Evolutionary conservation across 2,113 vertebrate genomes (phyloP).

Genomic region (Cyanoliseus patagonus): DNA sequence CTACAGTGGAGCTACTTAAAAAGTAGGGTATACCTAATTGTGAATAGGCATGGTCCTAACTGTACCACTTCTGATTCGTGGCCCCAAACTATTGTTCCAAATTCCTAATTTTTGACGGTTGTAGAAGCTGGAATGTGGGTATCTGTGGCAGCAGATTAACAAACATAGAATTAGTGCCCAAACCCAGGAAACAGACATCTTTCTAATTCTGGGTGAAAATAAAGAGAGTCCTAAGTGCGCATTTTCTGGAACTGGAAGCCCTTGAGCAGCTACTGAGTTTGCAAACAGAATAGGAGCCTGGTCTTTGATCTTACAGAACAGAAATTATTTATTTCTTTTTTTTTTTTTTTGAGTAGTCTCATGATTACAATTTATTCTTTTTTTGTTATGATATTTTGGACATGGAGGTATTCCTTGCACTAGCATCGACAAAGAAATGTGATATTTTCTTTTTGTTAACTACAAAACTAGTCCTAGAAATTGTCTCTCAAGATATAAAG

Average conservation of each 20-base stretch:
- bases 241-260: background rate
- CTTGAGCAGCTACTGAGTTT: background rate
- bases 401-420: background rate
- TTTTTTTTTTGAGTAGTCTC: background rate
- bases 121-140: background rate
- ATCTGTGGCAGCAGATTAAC: background rate
- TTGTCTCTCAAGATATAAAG: background rate
- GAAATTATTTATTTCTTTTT: background rate
- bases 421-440: background rate
- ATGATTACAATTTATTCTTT: background rate
- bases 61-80: background rate
- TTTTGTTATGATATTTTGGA: background rate
- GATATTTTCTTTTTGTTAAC: background rate
- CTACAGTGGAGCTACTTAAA: background rate
- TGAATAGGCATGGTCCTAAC: background rate
- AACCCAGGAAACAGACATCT: rapidly evolving
- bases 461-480: background rate
- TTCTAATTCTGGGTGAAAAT: background rate
- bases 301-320: background rate
- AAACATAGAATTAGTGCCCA: background rate
- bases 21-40: background rate
- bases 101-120: background rate
- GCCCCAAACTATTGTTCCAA: background rate
- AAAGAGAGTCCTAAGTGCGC: rapidly evolving
- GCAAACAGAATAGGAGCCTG: background rate